These are phyloP conservation scores for Cynodonichthys magdalenae DNA, from an alignment of 2,797 vertebrate genomes.

Conservation along the genomic window DNA sequence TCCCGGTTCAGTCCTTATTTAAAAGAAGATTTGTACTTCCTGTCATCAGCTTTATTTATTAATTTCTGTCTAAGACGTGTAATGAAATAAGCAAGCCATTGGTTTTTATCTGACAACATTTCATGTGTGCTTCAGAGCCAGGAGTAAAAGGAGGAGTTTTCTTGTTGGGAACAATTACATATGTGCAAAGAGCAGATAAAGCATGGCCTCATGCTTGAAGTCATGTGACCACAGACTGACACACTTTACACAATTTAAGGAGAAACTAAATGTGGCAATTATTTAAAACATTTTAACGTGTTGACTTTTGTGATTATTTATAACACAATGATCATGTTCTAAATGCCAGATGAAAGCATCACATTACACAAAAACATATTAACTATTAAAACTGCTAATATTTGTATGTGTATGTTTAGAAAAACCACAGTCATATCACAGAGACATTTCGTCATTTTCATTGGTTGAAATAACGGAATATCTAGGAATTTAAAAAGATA, in stretches of 20 bases:
- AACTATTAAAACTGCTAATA: too few relatives aligned
- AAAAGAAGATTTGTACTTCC: neutral
- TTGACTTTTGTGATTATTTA: too few relatives aligned
- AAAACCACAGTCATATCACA: too few relatives aligned
- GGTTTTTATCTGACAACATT: neutral
- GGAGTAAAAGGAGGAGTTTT: neutral
- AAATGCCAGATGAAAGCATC: too few relatives aligned
- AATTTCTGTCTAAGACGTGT: neutral
- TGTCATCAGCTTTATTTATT: neutral
- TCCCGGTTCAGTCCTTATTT: neutral
- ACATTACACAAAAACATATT: too few relatives aligned
- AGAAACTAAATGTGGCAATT: neutral
- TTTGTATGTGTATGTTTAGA: too few relatives aligned
- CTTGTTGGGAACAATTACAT: neutral
- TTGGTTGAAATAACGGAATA: too few relatives aligned
- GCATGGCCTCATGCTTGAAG: neutral
- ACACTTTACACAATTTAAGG: neutral
- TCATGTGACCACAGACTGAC: conserved; percentile 2
- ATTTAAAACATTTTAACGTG: too few relatives aligned
- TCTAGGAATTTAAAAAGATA: too few relatives aligned
- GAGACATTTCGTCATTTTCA: too few relatives aligned
- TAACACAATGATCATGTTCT: too few relatives aligned
- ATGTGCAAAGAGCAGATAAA: neutral
- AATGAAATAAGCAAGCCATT: neutral
- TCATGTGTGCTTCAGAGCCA: neutral